Base-by-base conservation (phyloP, 2,797 vertebrate genomes). In the Glyptemys insculpta region DNA sequence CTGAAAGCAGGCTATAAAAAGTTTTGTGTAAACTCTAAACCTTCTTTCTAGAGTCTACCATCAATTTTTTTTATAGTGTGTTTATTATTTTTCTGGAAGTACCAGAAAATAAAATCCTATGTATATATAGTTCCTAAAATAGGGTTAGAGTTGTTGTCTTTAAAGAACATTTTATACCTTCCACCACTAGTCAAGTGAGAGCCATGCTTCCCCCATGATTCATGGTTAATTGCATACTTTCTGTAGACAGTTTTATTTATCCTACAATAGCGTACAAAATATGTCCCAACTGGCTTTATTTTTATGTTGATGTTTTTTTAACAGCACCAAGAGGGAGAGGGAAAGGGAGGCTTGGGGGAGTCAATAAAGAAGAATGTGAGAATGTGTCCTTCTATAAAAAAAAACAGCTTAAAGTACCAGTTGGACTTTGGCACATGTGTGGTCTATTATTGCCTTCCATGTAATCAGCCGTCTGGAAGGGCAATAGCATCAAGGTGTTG, bases 321-420 rank as follows among this genome's bases (percentile, higher is more conserved):
- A 95, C 49, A 44, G 83, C 79, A 29, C 82, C 37, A 8, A 83
- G 65, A 95, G 57, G 90, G 94, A 95, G 89, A 92, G 27, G 87
- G 94, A 93, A 89, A 92, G 19, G 50, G 65, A 85, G 49, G 57
- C 10, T 3, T 88, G 90, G 65, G 86, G 72, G 50, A 95, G 92
- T 96, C 93, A 96, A 96, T 97, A 97, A 96, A 97, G 88, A 92
- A 94, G 94, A 81, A 95, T 94, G 95, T 95, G 95, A 96, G 96
- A 97, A 97, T 95, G 92, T 96, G 95, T 97, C 93, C 90, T 85
- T 92, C 95, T 93, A 95, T 97, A 94, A 96, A 97, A 95, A 95
- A 96, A 79, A 4, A 54, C 84, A 93, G 54, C 92, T 88, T 57
- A 65, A 96, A 95, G 91, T 89, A 95, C 89, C 87, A 93, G 59